Evolutionary conservation across 2,888 invertebrate species (phyloP).

Genomic region (Ectemnius continuus): DNA sequence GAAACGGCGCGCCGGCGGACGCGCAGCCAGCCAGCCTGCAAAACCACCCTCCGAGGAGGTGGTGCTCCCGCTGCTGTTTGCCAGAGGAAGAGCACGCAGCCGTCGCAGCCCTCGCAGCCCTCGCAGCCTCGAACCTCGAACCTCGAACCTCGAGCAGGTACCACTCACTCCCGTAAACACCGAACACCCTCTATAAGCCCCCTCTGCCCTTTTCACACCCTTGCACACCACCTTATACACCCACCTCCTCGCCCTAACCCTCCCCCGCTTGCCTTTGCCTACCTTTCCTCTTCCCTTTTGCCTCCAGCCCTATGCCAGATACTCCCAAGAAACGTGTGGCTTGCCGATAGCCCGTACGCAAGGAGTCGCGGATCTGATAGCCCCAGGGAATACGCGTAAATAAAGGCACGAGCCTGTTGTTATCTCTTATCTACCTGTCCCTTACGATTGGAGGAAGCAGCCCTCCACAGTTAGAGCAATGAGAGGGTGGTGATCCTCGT

Average conservation of each 20-base stretch:
- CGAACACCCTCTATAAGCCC: neutral
- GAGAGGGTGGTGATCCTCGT: neutral
- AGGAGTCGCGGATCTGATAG: neutral
- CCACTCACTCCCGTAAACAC: neutral
- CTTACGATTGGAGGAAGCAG: neutral
- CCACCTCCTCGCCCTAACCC: neutral
- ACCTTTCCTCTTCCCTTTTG: neutral
- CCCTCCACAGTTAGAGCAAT: too few relatives aligned
- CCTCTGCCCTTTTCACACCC: too few relatives aligned
- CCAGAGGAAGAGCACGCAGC: neutral
- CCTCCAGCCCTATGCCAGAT: neutral
- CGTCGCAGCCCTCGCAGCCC: neutral
- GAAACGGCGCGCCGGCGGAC: constrained; percentile 67
- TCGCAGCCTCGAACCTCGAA: too few relatives aligned
- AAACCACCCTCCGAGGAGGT: constrained; percentile 57
- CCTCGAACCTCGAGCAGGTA: neutral
- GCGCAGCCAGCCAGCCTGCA: constrained; percentile 69
- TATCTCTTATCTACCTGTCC: constrained; percentile 5
- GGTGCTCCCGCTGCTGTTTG: constrained; percentile 32
- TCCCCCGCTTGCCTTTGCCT: neutral
- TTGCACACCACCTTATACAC: too few relatives aligned
- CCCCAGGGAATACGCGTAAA: constrained; percentile 3
- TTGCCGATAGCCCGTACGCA: neutral
- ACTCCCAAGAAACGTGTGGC: neutral
- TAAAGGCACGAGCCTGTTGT: neutral